Percentiles rank a stretch among this genome's conserved stretches.
These are phyloP conservation scores for Andrena bicolor DNA, from an alignment of 2,888 invertebrate genomes.

Conservation along the genomic window DNA sequence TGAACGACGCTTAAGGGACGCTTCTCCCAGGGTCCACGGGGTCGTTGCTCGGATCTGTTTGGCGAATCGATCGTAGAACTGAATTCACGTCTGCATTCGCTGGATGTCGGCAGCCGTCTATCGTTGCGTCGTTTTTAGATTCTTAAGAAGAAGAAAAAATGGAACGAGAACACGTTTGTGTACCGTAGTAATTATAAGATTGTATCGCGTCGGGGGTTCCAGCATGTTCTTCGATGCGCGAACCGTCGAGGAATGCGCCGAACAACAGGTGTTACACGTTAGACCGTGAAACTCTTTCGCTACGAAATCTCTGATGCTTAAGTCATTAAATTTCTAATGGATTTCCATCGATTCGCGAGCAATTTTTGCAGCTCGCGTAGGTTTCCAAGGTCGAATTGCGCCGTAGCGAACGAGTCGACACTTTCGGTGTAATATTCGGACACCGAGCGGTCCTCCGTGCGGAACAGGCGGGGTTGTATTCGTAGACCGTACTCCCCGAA, in stretches of 20 bases:
- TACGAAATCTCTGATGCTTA: not conserved
- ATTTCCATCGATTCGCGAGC: no score
- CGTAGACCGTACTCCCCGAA: not conserved
- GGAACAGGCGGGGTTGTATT: not conserved
- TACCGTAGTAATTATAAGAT: constrained; percentile 24
- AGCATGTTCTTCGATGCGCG: constrained; percentile 21
- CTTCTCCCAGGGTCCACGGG: constrained; percentile 16
- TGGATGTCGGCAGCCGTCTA: constrained; percentile 13
- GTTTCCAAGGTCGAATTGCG: no score
- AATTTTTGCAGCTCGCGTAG: no score
- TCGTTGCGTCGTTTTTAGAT: constrained; percentile 26
- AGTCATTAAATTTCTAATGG: no score
- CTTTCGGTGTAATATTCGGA: not conserved
- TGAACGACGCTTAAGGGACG: constrained; percentile 40
- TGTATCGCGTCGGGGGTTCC: constrained; percentile 24
- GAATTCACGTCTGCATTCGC: constrained; percentile 38
- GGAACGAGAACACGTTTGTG: constrained; percentile 9
- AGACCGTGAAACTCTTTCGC: constrained; percentile 19
- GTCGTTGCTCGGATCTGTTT: constrained; percentile 42
- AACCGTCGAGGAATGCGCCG: constrained; percentile 3
- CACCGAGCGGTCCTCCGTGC: not conserved
- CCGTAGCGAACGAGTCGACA: constrained; percentile 5
- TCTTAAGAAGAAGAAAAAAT: not conserved
- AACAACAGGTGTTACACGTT: constrained; percentile 29
- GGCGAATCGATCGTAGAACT: constrained; percentile 42